phyloP scores from a whole-genome alignment of 2,113 vertebrate genomes.

The Tyto alba region DNA sequence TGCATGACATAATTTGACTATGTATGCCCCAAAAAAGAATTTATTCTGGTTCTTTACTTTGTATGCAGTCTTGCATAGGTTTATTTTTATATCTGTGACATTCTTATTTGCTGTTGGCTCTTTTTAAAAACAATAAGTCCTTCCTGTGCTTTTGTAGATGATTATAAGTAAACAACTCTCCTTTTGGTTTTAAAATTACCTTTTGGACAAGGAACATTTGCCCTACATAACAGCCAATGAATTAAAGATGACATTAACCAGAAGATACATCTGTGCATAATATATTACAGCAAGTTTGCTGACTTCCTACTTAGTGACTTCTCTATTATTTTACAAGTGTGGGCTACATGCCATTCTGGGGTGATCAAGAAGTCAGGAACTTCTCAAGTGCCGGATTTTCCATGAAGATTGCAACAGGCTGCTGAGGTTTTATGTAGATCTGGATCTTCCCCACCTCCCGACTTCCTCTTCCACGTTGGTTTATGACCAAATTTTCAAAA shows the following conservation, averaged over 20 bases:
- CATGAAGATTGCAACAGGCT: neutral
- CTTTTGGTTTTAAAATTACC: conserved; percentile 26
- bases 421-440: neutral
- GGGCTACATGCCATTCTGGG: neutral
- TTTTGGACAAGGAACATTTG: conserved; percentile 7
- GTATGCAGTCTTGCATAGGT: neutral
- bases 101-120: neutral
- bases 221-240: neutral
- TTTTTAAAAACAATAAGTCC: conserved; percentile 6
- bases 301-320: neutral
- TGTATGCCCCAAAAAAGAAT: neutral
- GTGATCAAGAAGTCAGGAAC: neutral
- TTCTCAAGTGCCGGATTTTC: neutral
- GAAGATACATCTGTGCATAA: neutral
- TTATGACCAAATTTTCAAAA: neutral
- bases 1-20: neutral
- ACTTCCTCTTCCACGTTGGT: neutral
- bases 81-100: conserved; percentile 20
- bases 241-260: neutral
- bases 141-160: conserved; percentile 13
- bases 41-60: neutral
- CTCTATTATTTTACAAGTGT: neutral
- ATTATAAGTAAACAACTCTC: neutral
- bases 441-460: neutral
- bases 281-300: neutral